Conservation (phyloP, 2,888 invertebrate species). For the Sphecodes monilicornis region DNA sequence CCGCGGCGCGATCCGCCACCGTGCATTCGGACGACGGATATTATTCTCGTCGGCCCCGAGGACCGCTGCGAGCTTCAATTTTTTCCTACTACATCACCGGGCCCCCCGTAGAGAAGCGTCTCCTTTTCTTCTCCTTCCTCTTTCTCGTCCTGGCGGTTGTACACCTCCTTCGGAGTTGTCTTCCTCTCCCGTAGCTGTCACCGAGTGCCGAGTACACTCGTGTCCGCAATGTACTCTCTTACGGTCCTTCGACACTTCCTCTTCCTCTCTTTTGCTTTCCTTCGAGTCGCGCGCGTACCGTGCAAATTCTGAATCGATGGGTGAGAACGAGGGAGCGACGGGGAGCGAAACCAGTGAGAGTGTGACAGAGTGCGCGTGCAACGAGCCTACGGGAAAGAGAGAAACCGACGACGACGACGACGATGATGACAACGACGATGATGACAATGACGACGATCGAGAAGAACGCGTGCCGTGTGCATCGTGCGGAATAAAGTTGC, state of each 20-base stretch:
- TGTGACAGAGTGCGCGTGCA: background rate
- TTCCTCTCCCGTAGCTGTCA: background rate
- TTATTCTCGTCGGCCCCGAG: background rate
- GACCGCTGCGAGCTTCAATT: constrained; percentile 20
- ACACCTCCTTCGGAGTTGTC: background rate
- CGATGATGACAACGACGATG: background rate
- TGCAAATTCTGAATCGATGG: background rate
- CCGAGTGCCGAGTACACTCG: background rate
- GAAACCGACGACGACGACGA: background rate
- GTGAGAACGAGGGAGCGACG: background rate
- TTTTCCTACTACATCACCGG: constrained; percentile 12
- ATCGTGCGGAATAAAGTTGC: constrained; percentile 15
- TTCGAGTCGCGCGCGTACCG: background rate
- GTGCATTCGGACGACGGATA: background rate
- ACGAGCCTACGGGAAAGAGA: background rate
- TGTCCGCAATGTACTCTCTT: background rate
- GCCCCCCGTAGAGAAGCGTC: background rate
- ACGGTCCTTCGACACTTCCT: background rate
- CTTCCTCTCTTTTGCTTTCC: background rate
- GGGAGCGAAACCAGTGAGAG: background rate
- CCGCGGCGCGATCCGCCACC: constrained; percentile 5
- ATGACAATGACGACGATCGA: background rate
- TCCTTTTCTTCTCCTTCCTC: background rate
- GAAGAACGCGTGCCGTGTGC: background rate
- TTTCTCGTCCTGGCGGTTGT: background rate